Conservation (phyloP, 2,797 vertebrate species). For the Darevskia nairensis region DNA sequence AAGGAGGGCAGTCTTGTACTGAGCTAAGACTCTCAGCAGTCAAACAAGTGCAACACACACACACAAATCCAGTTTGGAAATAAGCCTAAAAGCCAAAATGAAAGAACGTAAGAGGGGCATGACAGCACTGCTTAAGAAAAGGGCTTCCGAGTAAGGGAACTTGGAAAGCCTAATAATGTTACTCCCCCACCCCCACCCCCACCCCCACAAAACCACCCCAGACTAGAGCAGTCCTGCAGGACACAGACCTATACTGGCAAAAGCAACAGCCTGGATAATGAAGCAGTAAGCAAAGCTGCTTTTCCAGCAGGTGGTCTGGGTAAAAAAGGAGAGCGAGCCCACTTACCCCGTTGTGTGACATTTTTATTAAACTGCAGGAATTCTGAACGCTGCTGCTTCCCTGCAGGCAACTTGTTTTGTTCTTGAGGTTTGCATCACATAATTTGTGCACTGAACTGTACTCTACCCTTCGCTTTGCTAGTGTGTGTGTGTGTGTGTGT, state of each 20-base stretch:
- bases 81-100: not conserved
- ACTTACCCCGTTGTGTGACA: constrained; percentile 19
- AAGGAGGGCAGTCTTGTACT: not conserved
- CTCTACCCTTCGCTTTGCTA: not conserved
- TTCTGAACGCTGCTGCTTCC: constrained; percentile 5
- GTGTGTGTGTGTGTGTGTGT: rapidly evolving
- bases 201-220: not conserved
- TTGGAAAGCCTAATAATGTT: not conserved
- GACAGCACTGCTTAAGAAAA: not conserved
- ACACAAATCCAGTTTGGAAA: constrained; percentile 5
- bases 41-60: too few relatives aligned
- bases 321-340: not conserved
- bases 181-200: too few relatives aligned
- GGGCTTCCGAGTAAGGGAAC: not conserved
- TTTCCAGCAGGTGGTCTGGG: not conserved
- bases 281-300: constrained; percentile 21
- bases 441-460: not conserved
- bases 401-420: not conserved
- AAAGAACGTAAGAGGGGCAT: not conserved
- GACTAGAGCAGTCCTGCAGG: not conserved
- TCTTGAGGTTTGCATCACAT: not conserved
- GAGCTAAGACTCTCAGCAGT: not conserved
- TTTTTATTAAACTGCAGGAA: constrained; percentile 34
- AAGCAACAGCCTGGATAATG: not conserved
- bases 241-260: not conserved